These are phyloP conservation scores for Drosophila colorata DNA, from an alignment of 2,888 invertebrate genomes.

Conservation along the genomic window DNA sequence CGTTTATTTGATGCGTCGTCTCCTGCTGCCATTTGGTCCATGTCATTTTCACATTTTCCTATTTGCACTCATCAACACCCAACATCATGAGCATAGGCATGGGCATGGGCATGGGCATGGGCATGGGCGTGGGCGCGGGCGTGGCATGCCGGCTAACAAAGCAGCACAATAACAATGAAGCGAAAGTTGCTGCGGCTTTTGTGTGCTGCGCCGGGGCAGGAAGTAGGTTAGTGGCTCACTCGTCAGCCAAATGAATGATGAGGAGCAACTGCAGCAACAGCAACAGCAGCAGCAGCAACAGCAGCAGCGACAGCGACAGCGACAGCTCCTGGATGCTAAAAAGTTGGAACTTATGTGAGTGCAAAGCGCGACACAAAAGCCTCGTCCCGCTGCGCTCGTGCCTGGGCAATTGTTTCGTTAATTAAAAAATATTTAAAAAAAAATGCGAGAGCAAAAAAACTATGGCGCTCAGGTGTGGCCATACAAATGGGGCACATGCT, in stretches of 20 bases:
- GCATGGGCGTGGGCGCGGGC: conserved; percentile 45
- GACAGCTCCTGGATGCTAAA: conserved; percentile 42
- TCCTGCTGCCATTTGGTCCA: conserved; percentile 46
- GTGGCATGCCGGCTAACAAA: conserved; percentile 69
- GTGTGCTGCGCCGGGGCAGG: conserved; percentile 48
- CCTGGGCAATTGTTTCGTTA: conserved; percentile 72
- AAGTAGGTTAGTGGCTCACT: conserved; percentile 81
- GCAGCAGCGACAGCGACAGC: conserved; percentile 27
- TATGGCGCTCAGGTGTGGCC: conserved; percentile 68
- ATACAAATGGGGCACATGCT: conserved; percentile 64
- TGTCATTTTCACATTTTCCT: conserved; percentile 75
- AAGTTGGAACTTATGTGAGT: conserved; percentile 34
- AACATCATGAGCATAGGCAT: conserved; percentile 1
- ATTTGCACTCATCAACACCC: conserved; percentile 72
- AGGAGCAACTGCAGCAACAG: conserved; percentile 61
- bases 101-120: conserved; percentile 60
- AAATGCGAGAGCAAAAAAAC: conserved; percentile 40
- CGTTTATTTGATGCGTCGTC: conserved; percentile 52
- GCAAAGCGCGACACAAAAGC: conserved; percentile 38
- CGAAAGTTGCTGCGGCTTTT: conserved; percentile 43
- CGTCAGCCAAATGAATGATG: conserved; percentile 76
- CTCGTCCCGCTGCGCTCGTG: conserved; percentile 34
- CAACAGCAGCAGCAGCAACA: conserved; percentile 25
- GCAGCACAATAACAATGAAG: conserved; percentile 29
- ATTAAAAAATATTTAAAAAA: conserved; percentile 74